These are phyloP conservation scores for Druceiella hillmani DNA, from an alignment of 2,888 invertebrate species.

Conservation along the genomic window DNA sequence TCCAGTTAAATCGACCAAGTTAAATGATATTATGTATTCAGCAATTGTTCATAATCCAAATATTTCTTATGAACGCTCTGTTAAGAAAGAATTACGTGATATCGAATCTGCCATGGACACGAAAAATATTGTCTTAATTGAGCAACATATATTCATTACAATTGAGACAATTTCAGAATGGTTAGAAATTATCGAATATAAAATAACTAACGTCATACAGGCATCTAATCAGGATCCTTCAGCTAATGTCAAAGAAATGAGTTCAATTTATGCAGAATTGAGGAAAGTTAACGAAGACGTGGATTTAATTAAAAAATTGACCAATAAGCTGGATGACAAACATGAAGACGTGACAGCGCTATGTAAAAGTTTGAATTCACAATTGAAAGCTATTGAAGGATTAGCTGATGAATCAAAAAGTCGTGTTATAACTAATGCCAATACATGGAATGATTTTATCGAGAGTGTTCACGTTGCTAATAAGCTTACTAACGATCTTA, in stretches of 20 bases:
- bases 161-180: slow-evolving; percentile 79
- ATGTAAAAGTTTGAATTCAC: slow-evolving; percentile 56
- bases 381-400: slow-evolving; percentile 64
- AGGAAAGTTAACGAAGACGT: slow-evolving; percentile 58
- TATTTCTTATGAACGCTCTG: slow-evolving; percentile 45
- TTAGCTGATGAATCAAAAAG: slow-evolving; percentile 46
- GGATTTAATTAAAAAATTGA: slow-evolving; percentile 55
- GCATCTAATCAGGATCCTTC: slow-evolving; percentile 49
- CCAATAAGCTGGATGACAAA: slow-evolving; percentile 60
- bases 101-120: slow-evolving; percentile 54
- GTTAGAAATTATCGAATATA: slow-evolving; percentile 80
- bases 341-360: slow-evolving; percentile 61
- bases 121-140: slow-evolving; percentile 54
- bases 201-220: slow-evolving; percentile 59
- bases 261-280: slow-evolving; percentile 19
- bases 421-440: slow-evolving; percentile 52
- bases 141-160: slow-evolving; percentile 66
- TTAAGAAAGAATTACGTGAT: slow-evolving; percentile 55
- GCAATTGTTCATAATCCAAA: no score
- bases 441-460: slow-evolving; percentile 67
- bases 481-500: slow-evolving; percentile 44
- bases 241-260: background rate
- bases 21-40: no score
- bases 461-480: slow-evolving; percentile 56
- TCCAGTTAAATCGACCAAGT: no score